Base-by-base conservation (phyloP, 2,888 invertebrate genomes). In the Catocala nupta region DNA sequence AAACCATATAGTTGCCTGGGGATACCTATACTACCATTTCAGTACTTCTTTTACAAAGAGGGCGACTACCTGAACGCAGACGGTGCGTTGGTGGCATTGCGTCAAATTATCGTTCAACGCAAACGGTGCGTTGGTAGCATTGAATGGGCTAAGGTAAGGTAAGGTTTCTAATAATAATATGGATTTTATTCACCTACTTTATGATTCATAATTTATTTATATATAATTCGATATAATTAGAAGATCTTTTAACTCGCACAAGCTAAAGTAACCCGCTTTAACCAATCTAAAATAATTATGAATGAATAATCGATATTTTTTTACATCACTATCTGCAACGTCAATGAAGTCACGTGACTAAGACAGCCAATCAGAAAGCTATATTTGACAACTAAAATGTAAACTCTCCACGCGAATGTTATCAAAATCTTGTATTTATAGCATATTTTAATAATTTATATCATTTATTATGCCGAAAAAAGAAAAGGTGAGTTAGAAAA, bases 341-440 rank as follows among this genome's bases (percentile, higher is more conserved):
- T 88, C 89, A 88, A 79, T 80, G 77, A 58, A 70, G 76, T 87
- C 90, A 90, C 87, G 86, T 90, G 90, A 89, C 78, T 45, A 5
- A 52, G 51, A 54, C 63, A 63, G 59, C 87, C 88, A 88, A 89
- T 88, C 79, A 77, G 61, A 70, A 62, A 54, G 49, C 60, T 57
- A 49, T 59, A 59, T 76, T 80, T 82, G 75, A 75, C 84, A 86
- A 77, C 74, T 82, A 85, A 86, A 85, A 84, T 83, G 82, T 82
- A 83, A 85, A 83, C 85, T 83, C 84, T 86, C 81, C 83, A 85
- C 81, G 81, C 81, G 81, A 82, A 82, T 86, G 83, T 75, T 81
- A 83, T 78, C 78, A 81, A 83, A 86, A 86, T 87, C 81, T 86
- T 86, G 78, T 81, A 84, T 82, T 80, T 85, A 83, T 75, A 83